phyloP scores from a whole-genome alignment of 2,113 vertebrate species.

The Addax nasomaculatus region DNA sequence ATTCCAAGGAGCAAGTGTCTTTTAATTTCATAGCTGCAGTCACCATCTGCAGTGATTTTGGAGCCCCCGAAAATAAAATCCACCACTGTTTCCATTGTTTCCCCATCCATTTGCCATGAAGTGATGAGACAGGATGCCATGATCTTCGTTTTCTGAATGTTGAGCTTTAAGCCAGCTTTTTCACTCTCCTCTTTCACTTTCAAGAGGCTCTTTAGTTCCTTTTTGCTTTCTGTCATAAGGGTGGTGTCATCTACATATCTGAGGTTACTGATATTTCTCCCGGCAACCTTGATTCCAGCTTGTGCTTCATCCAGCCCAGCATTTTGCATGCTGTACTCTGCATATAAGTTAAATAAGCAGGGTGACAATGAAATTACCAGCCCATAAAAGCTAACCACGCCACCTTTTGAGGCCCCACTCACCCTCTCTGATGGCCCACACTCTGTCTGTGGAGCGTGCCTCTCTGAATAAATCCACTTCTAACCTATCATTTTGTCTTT shows the following conservation, averaged over 20 bases:
- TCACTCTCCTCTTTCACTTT: not conserved
- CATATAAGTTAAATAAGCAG: not conserved
- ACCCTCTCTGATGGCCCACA: not conserved
- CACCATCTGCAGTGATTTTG: not conserved
- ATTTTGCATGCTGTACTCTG: not conserved
- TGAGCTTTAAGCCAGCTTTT: not conserved
- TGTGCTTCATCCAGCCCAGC: not conserved
- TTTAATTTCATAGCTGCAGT: not conserved
- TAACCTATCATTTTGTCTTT: not conserved
- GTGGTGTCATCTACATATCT: not conserved
- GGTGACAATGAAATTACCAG: not conserved
- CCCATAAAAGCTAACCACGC: not conserved
- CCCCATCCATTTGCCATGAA: not conserved
- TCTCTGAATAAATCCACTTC: not conserved
- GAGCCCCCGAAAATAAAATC: not conserved
- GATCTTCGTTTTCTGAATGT: not conserved
- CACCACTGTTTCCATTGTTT: not conserved
- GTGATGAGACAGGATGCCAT: not conserved
- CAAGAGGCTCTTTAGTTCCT: not conserved
- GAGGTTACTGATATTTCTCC: not conserved
- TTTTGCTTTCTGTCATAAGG: not conserved
- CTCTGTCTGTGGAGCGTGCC: fast-evolving
- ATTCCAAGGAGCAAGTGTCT: fast-evolving
- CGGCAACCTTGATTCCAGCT: not conserved
- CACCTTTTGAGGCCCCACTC: not conserved